A percentile compares a stretch with the other conserved stretches of the same genome.
phyloP scores from a whole-genome alignment of 2,113 vertebrate species.

The Acanthisitta chloris region DNA sequence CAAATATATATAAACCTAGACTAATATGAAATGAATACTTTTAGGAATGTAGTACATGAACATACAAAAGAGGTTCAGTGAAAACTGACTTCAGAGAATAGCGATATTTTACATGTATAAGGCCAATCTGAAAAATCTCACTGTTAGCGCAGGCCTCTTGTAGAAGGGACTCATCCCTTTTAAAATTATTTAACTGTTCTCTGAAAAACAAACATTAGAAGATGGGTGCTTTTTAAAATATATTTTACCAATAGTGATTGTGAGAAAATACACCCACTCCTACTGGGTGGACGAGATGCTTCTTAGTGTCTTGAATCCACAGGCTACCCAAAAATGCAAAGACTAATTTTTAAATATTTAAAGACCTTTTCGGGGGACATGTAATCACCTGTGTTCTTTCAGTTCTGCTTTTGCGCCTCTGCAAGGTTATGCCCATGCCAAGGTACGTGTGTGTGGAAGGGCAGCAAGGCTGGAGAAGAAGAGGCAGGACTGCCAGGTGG shows the following conservation, averaged over 20 bases:
- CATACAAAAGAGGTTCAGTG: not conserved
- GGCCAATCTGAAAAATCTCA: not conserved
- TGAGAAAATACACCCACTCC: not conserved
- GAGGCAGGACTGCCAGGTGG: not conserved
- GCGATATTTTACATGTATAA: not conserved
- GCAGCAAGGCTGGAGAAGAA: accelerated
- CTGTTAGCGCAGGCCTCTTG: not conserved
- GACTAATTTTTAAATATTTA: not conserved
- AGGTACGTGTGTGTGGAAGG: accelerated
- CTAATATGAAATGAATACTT: not conserved
- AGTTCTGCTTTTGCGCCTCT: not conserved
- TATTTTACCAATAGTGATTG: not conserved
- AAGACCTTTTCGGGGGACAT: not conserved
- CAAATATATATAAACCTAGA: not conserved
- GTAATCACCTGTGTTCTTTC: not conserved
- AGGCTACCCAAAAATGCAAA: not conserved
- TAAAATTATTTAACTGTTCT: not conserved
- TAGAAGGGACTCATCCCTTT: not conserved
- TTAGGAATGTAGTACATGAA: not conserved
- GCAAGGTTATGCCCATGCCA: accelerated
- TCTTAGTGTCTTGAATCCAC: not conserved
- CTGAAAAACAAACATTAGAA: not conserved
- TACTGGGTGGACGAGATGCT: not conserved
- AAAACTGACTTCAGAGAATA: not conserved
- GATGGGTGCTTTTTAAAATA: not conserved